These are phyloP conservation scores for Pan troglodytes DNA, from an alignment of 2,113 vertebrate species.

Conservation along the genomic window DNA sequence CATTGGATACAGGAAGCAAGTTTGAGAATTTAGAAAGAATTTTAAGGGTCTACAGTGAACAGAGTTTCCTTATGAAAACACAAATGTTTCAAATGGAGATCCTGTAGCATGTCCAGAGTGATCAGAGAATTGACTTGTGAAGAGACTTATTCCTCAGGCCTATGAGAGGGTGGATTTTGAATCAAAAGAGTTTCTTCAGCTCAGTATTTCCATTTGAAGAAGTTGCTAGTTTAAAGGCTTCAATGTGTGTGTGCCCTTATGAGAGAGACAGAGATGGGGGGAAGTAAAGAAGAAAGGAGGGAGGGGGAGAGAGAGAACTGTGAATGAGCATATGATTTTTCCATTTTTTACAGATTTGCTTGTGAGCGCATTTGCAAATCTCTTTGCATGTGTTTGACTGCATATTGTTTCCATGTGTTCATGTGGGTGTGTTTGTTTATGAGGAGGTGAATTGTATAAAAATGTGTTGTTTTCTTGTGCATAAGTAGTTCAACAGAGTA, in stretches of 20 bases:
- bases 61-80: neutral
- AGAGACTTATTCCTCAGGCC: neutral
- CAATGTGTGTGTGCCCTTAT: neutral
- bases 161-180: neutral
- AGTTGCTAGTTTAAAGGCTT: neutral
- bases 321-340: neutral
- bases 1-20: neutral
- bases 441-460: constrained; percentile 37
- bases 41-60: neutral
- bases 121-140: neutral
- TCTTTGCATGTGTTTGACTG: constrained; percentile 19
- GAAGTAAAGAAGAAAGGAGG: accelerated
- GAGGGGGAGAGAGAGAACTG: neutral
- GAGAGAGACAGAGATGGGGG: too few relatives aligned
- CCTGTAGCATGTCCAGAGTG: too few relatives aligned
- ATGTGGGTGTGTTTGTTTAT: constrained; percentile 61
- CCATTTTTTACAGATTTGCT: constrained; percentile 38
- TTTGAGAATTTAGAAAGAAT: neutral
- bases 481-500: neutral
- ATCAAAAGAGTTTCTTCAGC: neutral
- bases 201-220: neutral
- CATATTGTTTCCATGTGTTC: constrained; percentile 63
- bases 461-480: constrained; percentile 46
- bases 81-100: too few relatives aligned
- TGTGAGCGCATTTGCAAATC: constrained; percentile 27